These are phyloP conservation scores for Zophobas morio DNA, from an alignment of 1,140 invertebrate genomes.

Conservation along the genomic window DNA sequence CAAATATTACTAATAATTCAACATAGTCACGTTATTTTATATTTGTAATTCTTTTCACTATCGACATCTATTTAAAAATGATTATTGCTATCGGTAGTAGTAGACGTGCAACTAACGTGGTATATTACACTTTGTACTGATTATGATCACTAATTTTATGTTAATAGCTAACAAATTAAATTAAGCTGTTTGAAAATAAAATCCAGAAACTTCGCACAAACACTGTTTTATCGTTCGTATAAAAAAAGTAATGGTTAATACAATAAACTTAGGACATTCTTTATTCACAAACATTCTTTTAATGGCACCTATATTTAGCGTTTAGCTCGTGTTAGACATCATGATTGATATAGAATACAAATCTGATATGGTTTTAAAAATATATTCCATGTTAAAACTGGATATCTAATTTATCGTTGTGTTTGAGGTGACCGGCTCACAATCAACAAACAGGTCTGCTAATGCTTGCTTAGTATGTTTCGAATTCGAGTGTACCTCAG, in stretches of 20 bases:
- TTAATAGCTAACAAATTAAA: too few species aligned
- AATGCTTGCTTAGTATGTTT: not conserved
- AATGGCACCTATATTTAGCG: conserved; percentile 20
- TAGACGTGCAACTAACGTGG: too few species aligned
- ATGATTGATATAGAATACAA: conserved; percentile 49
- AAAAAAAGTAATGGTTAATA: not conserved
- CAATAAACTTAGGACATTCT: conserved; percentile 4
- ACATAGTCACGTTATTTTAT: conserved; percentile 37
- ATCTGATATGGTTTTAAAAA: conserved; percentile 51
- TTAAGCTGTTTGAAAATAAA: not conserved
- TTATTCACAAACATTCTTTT: conserved; percentile 34
- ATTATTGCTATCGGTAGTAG: not conserved
- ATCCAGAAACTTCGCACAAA: not conserved
- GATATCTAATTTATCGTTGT: conserved; percentile 48
- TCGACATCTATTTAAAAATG: not conserved
- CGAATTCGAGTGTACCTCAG: not conserved
- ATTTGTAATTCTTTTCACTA: not conserved
- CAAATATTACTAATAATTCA: conserved; percentile 57
- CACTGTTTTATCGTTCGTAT: not conserved
- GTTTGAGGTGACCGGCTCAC: conserved; percentile 40
- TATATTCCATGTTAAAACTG: conserved; percentile 46
- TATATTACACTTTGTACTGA: too few species aligned
- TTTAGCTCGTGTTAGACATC: conserved; percentile 47
- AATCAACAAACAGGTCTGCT: conserved; percentile 43
- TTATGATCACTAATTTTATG: too few species aligned